Conservation (phyloP, 2,888 invertebrate species). For the Molanna angustata region DNA sequence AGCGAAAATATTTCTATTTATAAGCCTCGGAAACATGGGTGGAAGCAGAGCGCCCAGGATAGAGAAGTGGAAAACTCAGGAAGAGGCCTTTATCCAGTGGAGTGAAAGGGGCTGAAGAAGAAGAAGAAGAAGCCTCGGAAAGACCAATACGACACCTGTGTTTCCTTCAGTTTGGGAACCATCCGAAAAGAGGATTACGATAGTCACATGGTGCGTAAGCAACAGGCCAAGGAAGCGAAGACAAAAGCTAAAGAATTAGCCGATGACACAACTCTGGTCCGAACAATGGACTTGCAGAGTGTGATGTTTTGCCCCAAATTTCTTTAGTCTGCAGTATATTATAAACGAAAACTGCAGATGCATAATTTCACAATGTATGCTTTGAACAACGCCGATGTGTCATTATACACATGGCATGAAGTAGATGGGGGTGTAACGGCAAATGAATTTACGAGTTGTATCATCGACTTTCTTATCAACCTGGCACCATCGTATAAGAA, state of each 20-base stretch:
- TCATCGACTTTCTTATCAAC: conserved; percentile 24
- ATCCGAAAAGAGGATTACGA: background rate
- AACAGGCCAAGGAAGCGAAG: background rate
- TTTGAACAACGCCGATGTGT: conserved; percentile 9
- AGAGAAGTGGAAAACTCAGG: no score
- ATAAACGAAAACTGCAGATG: conserved; percentile 1
- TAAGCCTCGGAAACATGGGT: no score
- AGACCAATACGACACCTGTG: background rate
- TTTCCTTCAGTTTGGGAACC: background rate
- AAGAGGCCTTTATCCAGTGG: no score
- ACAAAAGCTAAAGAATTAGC: background rate
- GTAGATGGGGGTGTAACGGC: conserved; percentile 27
- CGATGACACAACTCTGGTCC: background rate
- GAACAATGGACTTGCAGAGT: conserved; percentile 3
- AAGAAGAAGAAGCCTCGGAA: no score
- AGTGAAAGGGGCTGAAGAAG: no score
- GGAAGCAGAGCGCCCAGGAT: no score
- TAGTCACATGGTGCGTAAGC: background rate
- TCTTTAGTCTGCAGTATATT: background rate
- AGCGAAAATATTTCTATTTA: background rate
- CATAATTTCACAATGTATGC: conserved; percentile 5
- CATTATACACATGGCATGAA: conserved; percentile 27
- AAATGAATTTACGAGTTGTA: conserved; percentile 31
- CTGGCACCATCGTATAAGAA: no score
- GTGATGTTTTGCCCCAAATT: background rate